Evolutionary conservation across 2,797 vertebrate genomes (phyloP).

Genomic region (Sebastiscus albofasciatus): DNA sequence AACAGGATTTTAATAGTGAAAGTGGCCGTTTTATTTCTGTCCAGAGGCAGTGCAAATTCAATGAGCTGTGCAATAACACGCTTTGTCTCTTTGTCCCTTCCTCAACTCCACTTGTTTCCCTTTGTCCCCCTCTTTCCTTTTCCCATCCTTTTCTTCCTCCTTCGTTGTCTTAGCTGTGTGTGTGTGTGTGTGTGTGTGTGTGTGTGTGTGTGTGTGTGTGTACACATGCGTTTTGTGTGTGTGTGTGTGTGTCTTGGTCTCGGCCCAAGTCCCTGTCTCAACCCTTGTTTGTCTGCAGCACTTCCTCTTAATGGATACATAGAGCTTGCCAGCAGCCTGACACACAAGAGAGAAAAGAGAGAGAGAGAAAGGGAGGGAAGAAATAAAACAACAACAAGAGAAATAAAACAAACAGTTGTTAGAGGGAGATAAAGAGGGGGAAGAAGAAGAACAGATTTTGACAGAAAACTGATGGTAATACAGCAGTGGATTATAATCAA

Average conservation of each 20-base stretch:
- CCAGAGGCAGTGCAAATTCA: conserved; percentile 39
- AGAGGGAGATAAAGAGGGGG: background rate
- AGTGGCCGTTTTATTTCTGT: conserved; percentile 39
- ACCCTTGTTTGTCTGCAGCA: conserved; percentile 15
- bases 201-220: background rate
- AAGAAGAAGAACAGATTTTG: background rate
- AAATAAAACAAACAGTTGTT: background rate
- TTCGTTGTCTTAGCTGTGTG: background rate
- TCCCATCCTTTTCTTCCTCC: background rate
- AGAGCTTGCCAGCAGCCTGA: conserved; percentile 51
- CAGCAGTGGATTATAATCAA: background rate
- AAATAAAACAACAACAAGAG: background rate
- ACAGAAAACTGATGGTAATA: background rate
- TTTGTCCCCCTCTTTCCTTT: conserved; percentile 4
- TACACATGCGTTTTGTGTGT: too few relatives aligned
- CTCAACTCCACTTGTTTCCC: conserved; percentile 23
- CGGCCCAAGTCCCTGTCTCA: background rate
- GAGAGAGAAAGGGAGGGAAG: background rate
- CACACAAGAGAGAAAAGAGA: conserved; percentile 33
- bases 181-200: background rate
- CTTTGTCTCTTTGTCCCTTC: conserved; percentile 43
- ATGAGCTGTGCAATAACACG: conserved; percentile 35
- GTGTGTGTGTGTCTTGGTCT: background rate
- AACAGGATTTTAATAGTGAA: conserved; percentile 10
- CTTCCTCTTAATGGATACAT: conserved; percentile 56